Conservation (phyloP, 1,140 invertebrate species). For the Aphelenchoides fujianensis region DNA sequence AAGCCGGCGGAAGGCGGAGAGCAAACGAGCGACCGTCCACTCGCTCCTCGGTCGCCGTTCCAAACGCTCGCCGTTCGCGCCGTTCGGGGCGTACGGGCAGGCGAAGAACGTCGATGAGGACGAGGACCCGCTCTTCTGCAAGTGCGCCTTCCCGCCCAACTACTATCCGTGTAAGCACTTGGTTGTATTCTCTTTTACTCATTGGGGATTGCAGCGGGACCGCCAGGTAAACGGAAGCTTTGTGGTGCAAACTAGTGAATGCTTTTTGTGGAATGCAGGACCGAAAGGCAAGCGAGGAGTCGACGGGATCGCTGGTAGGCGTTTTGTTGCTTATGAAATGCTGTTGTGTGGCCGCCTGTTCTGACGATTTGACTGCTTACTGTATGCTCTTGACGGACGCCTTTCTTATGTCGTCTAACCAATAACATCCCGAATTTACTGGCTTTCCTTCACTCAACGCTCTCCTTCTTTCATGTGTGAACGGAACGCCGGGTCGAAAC, state of each 20-base stretch:
- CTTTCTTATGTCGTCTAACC: too few relatives aligned
- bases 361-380: too few relatives aligned
- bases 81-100: background rate
- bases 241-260: too few relatives aligned
- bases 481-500: background rate
- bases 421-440: too few relatives aligned
- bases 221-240: too few relatives aligned
- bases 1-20: too few relatives aligned
- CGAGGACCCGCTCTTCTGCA: background rate
- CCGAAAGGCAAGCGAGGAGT: background rate
- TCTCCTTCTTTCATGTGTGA: too few relatives aligned
- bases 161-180: background rate
- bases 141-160: background rate
- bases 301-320: background rate
- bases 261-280: background rate
- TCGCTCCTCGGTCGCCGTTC: background rate
- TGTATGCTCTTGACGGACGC: too few relatives aligned
- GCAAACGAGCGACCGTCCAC: background rate
- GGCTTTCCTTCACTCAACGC: too few relatives aligned
- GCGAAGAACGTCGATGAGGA: background rate
- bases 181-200: background rate
- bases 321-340: too few relatives aligned
- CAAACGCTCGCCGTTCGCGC: background rate
- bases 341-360: too few relatives aligned
- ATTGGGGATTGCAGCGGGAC: too few relatives aligned